Evolutionary conservation across 1,140 invertebrate genomes (phyloP).

Genomic region (Tetranychus urticae): DNA sequence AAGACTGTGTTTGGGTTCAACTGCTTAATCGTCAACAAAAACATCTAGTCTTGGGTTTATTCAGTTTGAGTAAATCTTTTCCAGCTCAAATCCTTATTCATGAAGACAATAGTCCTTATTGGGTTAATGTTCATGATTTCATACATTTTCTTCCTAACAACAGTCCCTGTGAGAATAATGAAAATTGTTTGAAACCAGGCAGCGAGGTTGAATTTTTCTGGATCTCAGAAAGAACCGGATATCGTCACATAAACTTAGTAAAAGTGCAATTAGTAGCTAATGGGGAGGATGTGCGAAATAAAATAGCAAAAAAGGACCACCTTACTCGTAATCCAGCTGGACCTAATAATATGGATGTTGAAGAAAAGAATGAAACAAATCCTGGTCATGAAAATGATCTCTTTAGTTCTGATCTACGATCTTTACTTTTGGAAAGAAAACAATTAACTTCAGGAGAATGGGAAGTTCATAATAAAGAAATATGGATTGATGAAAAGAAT

Average conservation of each 20-base stretch:
- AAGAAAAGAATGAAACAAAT: background rate
- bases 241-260: constrained; percentile 61
- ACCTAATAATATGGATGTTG: background rate
- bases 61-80: constrained; percentile 18
- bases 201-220: constrained; percentile 49
- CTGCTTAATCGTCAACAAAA: constrained; percentile 62
- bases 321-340: background rate
- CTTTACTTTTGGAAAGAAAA: background rate
- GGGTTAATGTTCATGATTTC: constrained; percentile 78
- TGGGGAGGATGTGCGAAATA: background rate
- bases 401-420: background rate
- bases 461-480: constrained; percentile 20
- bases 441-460: constrained; percentile 22
- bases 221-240: constrained; percentile 78
- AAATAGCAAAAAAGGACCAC: background rate
- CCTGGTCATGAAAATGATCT: background rate
- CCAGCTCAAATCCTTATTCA: constrained; percentile 33
- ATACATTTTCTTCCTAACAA: constrained; percentile 45
- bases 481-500: constrained; percentile 23
- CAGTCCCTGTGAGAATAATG: background rate
- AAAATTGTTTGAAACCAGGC: background rate
- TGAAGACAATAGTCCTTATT: constrained; percentile 39
- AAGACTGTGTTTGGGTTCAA: constrained; percentile 69
- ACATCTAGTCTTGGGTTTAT: constrained; percentile 34
- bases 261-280: constrained; percentile 22